Evolutionary conservation across 2,797 vertebrate species (phyloP).

Genomic region (Periophthalmus magnuspinnatus): DNA sequence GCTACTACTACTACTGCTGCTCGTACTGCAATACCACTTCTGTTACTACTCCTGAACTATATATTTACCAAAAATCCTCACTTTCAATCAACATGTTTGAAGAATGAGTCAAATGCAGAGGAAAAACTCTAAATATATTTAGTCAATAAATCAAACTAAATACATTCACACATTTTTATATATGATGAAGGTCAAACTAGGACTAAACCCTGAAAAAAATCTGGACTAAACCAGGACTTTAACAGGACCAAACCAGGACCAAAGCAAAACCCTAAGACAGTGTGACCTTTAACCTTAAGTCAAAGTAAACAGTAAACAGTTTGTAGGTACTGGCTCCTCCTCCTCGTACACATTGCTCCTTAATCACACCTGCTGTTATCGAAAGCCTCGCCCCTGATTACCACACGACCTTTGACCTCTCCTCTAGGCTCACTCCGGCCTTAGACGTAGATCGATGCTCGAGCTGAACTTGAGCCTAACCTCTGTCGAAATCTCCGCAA

Average conservation of each 20-base stretch:
- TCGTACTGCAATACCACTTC: too few species aligned
- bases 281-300: background rate
- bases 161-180: too few species aligned
- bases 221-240: too few species aligned
- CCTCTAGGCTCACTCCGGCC: conserved; percentile 3
- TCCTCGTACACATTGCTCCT: conserved; percentile 27
- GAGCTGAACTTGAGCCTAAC: conserved; percentile 22
- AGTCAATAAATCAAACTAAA: too few species aligned
- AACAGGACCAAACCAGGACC: too few species aligned
- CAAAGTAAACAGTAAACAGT: background rate
- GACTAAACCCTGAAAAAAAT: too few species aligned
- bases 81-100: too few species aligned
- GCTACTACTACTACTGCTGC: background rate
- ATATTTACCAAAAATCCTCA: too few species aligned
- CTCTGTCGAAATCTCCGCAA: conserved; percentile 6
- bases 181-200: too few species aligned
- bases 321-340: background rate
- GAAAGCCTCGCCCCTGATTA: conserved; percentile 44
- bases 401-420: conserved; percentile 41
- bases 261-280: too few species aligned
- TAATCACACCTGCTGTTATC: conserved; percentile 56
- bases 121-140: too few species aligned
- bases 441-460: conserved; percentile 27
- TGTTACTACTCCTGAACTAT: background rate
- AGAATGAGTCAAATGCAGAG: too few species aligned